Base-by-base conservation (phyloP, 2,888 invertebrate species). In the Diaphora mendica region DNA sequence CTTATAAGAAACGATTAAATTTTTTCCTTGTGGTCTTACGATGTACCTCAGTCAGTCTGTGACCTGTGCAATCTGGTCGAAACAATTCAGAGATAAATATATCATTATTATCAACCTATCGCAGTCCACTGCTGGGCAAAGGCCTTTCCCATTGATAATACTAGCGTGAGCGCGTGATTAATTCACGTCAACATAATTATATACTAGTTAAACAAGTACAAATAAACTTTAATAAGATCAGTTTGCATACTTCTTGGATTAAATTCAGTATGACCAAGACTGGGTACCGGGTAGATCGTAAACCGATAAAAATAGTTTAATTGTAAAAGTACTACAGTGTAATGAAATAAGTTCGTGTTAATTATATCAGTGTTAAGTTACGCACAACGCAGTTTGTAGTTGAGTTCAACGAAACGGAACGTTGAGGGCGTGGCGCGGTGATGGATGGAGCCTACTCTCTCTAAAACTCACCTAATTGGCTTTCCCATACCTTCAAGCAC, bases 391-490 rank as follows among this genome's bases (percentile, higher is more conserved):
- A 74, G 83, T 81, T 82, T 82, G 86, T 86, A 76, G 83, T 78
- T 76, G 85, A 85, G 81, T 82, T 86, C 88, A 89, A 85, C 87
- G 86, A 82, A 86, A 87, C 86, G 91, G 91, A 91, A 91, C 91
- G 85, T 82, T 74, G 74, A 79, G 85, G 93, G 94, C 93, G 94
- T 91, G 90, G 91, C 89, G 72, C 82, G 78, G 89, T 94, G 93
- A 94, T 94, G 91, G 92, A 94, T 94, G 92, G 88, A 87, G 86
- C 84, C 86, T 85, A 85, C 87, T 90, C 91, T 89, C 89, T 91
- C 92, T 91, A 92, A 94, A 94, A 94, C 80, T 91, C 89, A 89
- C 89, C 90, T 93, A 94, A 94, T 94, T 94, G 93, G 93, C 91
- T 93, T 93, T 92, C 90, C 89, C 90, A 90, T 91, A 90, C 88